Percentiles rank a stretch among this genome's conserved stretches.
These are phyloP conservation scores for Listrodromus nycthemerus DNA, from an alignment of 2,888 invertebrate genomes.

Conservation along the genomic window DNA sequence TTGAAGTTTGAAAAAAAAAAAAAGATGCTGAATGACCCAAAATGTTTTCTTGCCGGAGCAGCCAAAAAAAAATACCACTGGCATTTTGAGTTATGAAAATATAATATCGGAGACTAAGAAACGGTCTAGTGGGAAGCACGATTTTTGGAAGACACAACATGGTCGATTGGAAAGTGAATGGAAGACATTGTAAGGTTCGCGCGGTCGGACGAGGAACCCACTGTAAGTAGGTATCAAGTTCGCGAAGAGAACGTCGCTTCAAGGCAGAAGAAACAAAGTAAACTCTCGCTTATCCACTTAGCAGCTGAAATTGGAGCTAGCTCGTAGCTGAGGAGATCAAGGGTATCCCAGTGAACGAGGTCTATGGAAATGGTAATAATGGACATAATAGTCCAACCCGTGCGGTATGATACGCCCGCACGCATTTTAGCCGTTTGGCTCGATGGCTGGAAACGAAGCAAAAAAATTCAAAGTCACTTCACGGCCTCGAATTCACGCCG, in stretches of 20 bases:
- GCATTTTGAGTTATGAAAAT: not conserved
- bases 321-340: slow-evolving; percentile 29
- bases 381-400: slow-evolving; percentile 19
- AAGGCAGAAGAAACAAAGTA: slow-evolving; percentile 14
- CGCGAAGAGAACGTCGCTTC: slow-evolving; percentile 17
- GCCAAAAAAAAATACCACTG: no score
- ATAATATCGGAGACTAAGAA: no score
- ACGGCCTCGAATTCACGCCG: no score
- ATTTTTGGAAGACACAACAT: not conserved
- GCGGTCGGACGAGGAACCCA: not conserved
- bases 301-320: slow-evolving; percentile 25
- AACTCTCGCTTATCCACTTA: slow-evolving; percentile 41
- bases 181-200: slow-evolving; percentile 1
- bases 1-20: no score
- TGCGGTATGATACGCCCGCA: slow-evolving; percentile 41
- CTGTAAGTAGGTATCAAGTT: slow-evolving; percentile 42
- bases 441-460: slow-evolving; percentile 8
- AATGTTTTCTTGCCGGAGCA: not conserved
- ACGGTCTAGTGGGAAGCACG: not conserved
- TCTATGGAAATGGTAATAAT: slow-evolving; percentile 47
- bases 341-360: slow-evolving; percentile 35
- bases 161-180: slow-evolving; percentile 27
- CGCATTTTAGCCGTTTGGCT: slow-evolving; percentile 23
- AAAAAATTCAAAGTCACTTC: slow-evolving; percentile 2
- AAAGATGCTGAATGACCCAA: no score